A percentile compares a stretch with the other conserved stretches of the same genome.
phyloP scores from a whole-genome alignment of 2,888 invertebrate genomes.

The Rhimphoctona megacephalus region DNA sequence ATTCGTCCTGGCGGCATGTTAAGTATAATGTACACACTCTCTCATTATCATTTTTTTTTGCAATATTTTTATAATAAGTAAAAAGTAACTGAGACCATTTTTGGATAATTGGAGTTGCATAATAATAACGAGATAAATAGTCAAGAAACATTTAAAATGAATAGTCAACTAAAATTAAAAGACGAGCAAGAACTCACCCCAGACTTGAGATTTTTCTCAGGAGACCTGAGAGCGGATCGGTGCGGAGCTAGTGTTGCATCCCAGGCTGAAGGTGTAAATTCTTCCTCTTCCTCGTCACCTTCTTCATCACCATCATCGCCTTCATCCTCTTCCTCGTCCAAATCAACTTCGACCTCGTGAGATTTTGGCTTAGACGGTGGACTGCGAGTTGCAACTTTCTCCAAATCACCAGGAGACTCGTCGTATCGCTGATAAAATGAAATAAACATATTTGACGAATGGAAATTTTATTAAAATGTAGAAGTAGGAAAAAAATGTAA shows the following conservation, averaged over 20 bases:
- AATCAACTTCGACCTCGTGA: conserved; percentile 65
- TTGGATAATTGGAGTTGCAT: neutral
- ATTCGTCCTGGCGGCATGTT: conserved; percentile 82
- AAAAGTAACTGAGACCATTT: neutral
- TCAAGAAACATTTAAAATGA: neutral
- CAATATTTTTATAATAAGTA: conserved; percentile 23
- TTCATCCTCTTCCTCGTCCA: conserved; percentile 74
- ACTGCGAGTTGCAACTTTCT: conserved; percentile 59
- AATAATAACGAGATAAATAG: neutral
- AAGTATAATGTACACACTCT: conserved; percentile 37
- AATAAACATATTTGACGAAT: neutral
- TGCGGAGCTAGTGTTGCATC: conserved; percentile 91
- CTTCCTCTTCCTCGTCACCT: conserved; percentile 89
- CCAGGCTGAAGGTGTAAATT: conserved; percentile 93
- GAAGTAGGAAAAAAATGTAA: no score
- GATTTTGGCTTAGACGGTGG: conserved; percentile 64
- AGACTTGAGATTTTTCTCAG: conserved; percentile 86
- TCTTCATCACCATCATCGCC: conserved; percentile 86
- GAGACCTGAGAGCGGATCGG: conserved; percentile 90
- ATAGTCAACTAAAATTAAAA: neutral
- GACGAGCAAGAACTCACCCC: conserved; percentile 78
- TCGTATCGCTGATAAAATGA: conserved; percentile 76
- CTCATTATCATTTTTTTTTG: conserved; percentile 33
- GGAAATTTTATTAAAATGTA: neutral
- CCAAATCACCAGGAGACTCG: conserved; percentile 74